Percentiles rank a stretch among this genome's conserved stretches.
These are phyloP conservation scores for Tamandua tetradactyla DNA, from an alignment of 2,797 vertebrate species.

Conservation along the genomic window DNA sequence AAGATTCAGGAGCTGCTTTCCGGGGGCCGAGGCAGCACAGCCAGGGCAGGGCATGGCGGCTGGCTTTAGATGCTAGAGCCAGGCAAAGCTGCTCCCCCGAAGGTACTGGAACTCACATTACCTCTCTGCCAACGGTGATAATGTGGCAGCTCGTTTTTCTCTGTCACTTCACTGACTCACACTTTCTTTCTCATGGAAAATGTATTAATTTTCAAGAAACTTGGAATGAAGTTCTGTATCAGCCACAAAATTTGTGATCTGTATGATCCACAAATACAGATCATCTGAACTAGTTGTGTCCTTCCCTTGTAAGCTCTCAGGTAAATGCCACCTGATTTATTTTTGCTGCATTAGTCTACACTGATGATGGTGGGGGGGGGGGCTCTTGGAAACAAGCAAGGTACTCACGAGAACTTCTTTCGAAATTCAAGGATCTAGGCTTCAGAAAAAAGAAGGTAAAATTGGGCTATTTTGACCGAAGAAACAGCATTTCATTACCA, in stretches of 20 bases:
- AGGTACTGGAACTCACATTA: not conserved
- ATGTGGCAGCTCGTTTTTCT: not conserved
- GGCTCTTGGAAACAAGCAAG: not conserved
- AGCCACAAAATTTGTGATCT: no score
- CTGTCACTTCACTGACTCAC: not conserved
- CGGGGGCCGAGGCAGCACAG: rapidly evolving
- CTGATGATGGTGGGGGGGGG: no score
- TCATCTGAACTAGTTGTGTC: not conserved
- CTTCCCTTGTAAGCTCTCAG: not conserved
- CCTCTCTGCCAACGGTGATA: not conserved
- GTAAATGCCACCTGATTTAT: not conserved
- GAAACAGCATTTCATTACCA: not conserved
- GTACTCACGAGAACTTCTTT: not conserved
- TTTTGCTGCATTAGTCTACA: not conserved
- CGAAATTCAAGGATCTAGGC: not conserved
- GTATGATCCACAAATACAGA: not conserved
- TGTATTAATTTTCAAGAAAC: not conserved
- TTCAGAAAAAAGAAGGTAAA: not conserved
- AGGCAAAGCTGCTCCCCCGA: not conserved
- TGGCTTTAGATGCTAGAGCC: not conserved
- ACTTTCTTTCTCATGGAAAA: not conserved
- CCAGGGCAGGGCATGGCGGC: not conserved
- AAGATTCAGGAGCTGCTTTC: no score
- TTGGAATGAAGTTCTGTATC: not conserved
- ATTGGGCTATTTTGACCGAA: not conserved